Conservation (phyloP, 1,140 invertebrate genomes). For the Drosophila kepulauana region DNA sequence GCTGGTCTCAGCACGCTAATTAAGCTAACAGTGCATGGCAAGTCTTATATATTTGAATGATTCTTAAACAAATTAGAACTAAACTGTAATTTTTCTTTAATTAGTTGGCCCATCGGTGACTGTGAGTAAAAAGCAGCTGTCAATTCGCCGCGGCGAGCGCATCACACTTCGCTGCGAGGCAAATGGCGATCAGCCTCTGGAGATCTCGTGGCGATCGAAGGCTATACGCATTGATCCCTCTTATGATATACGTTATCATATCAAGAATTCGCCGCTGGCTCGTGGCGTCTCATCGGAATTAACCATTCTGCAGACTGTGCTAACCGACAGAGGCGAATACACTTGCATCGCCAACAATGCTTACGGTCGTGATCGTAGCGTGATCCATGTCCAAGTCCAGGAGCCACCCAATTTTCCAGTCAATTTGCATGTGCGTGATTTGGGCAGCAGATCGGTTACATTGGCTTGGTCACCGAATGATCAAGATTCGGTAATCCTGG, state of each 20-base stretch:
- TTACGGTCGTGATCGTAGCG: constrained; percentile 89
- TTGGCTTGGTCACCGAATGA: constrained; percentile 87
- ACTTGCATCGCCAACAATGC: constrained; percentile 89
- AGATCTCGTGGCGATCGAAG: constrained; percentile 89
- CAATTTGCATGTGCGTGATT: constrained; percentile 87
- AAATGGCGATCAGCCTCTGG: constrained; percentile 93
- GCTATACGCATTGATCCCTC: constrained; percentile 86
- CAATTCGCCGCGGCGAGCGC: constrained; percentile 88
- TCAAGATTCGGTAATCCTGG: constrained; percentile 59
- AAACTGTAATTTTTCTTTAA: background rate
- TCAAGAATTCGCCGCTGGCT: constrained; percentile 86
- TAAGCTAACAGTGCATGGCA: constrained; percentile 91
- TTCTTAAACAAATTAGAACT: background rate
- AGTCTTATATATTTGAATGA: constrained; percentile 56
- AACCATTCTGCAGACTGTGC: constrained; percentile 87
- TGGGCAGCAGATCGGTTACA: constrained; percentile 87
- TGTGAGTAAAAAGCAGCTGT: constrained; percentile 86
- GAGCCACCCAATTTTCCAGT: constrained; percentile 89
- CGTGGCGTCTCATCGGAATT: constrained; percentile 87
- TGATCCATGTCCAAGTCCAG: constrained; percentile 88
- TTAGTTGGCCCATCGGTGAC: constrained; percentile 76
- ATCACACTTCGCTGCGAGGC: constrained; percentile 91
- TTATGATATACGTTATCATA: constrained; percentile 86
- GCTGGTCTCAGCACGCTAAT: constrained; percentile 90
- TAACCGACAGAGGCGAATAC: constrained; percentile 89